These are phyloP conservation scores for Tragelaphus strepsiceros DNA, from an alignment of 2,113 vertebrate species.

Conservation along the genomic window DNA sequence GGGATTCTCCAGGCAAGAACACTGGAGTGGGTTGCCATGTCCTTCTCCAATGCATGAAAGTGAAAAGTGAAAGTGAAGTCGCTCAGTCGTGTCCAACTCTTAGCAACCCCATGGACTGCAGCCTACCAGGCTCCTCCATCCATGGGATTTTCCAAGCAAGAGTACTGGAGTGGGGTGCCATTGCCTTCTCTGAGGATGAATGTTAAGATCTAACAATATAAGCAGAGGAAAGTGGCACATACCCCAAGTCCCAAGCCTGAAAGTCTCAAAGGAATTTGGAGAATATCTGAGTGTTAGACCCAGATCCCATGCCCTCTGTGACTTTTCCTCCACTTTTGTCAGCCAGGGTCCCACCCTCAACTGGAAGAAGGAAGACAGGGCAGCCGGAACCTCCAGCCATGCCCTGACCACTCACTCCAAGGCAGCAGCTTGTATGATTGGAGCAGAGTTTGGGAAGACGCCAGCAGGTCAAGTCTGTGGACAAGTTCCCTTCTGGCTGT, in stretches of 20 bases:
- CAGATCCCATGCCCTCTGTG: neutral
- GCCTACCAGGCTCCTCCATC: no score
- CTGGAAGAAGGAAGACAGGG: neutral
- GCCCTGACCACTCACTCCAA: neutral
- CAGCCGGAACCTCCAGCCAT: neutral
- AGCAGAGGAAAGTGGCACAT: neutral
- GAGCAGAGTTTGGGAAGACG: neutral
- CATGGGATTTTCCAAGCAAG: no score
- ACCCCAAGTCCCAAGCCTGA: neutral
- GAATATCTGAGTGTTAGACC: neutral
- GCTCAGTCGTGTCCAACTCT: no score
- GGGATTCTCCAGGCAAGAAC: no score
- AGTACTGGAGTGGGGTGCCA: no score
- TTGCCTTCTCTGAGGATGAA: neutral
- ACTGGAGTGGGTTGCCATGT: no score
- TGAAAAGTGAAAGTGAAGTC: no score
- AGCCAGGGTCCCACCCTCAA: neutral
- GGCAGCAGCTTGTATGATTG: neutral
- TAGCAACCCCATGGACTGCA: no score
- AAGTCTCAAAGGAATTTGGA: neutral
- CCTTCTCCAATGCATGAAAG: no score
- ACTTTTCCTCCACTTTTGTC: neutral
- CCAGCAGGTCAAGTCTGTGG: neutral
- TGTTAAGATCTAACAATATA: neutral
- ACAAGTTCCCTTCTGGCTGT: neutral